Evolutionary conservation across 2,888 invertebrate species (phyloP), one percentile per base, ranked within the genome.

Genomic region (Chrysolina americana): DNA sequence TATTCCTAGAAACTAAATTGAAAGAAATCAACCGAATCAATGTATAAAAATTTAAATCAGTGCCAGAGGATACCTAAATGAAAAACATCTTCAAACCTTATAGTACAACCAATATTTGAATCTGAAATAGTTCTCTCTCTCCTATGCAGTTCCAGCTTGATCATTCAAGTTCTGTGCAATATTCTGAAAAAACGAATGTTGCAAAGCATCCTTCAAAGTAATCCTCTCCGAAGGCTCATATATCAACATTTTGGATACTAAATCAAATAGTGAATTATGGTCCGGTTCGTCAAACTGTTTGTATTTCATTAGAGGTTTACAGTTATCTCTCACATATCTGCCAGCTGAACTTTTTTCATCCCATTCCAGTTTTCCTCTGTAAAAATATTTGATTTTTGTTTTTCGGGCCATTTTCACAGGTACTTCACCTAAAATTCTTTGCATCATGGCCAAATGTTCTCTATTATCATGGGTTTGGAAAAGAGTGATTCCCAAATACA

Each of bases 371-470:
- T 96, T 96, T 70, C 98, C 98, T 87, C 98, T 96, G 89, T 98
- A 97, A 90, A 99, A 99, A 89, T 99, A 99, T 90, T 98, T 98
- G 82, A 97, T 98, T 90, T 97, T 96, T 76, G 96, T 96, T 91
- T 95, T 96, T 81, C 93, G 91, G 66, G 94, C 94, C 95, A 95
- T 95, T 89, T 95, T 94, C 90, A 96, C 95, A 68, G 99, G 99
- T 87, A 99, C 94, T 82, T 96, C 94, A 76, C 99, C 99, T 77
- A 99, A 91, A 85, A 99, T 99, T 84, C 98, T 91, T 89, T 99
- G 98, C 99, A 99, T 99, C 99, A 99, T 99, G 82, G 99, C 99
- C 87, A 99, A 92, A 91, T 99, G 99, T 88, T 99, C 99, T 81
- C 97, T 93, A 90, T 99, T 99, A 90, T 99, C 99, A 89, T 99